Base-by-base conservation (phyloP, 2,113 vertebrate genomes). In the Taxidea taxus region DNA sequence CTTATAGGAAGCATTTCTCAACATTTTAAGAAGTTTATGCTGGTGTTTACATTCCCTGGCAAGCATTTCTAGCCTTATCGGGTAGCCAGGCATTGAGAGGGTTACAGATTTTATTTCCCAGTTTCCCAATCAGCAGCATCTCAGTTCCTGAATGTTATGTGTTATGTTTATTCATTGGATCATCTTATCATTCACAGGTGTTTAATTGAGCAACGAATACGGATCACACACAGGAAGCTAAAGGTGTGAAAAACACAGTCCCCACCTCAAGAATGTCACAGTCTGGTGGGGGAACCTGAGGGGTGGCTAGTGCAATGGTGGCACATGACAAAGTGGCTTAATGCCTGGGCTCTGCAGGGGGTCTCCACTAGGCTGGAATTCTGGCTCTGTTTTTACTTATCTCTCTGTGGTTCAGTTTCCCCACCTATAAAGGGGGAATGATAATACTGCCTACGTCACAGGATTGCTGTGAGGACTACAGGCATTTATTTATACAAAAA, bases 231-330 rank as follows among this genome's bases (percentile, higher is more conserved):
- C 4, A 77, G 82, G 29, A 89, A 86, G 8, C 25, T 39, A n/a
- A 74, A 68, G 18, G 29, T 83, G 31, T 39, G 13, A 64, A 77
- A 95, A 62, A n/a, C 56, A 91, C 1, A 85, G 21, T 75, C 12
- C 44, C 47, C 44, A 39, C 7, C 80, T 86, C 14, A 44, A 27
- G 54, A 49, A 44, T 47, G 42, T 34, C 58, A 64, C 13, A 54
- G n/a, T 18, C 44, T 15, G 20, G 47, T 2, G 0, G 12, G 9
- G 7, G 18, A 70, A 39, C 21, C 39, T 16, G 1, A 37, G 14
- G 51, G 6, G 15, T 56, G 25, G 14, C 49, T 42, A 31, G 4
- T 37, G 25, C 47, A 16, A n/a, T 2, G 64, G 5, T 8, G 54
- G 44, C 6, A 42, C 70, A 27, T 31, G 37, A 64, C 49, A 58